Conservation (phyloP, 1,140 invertebrate species). For the Brachionus rotundiformis region DNA sequence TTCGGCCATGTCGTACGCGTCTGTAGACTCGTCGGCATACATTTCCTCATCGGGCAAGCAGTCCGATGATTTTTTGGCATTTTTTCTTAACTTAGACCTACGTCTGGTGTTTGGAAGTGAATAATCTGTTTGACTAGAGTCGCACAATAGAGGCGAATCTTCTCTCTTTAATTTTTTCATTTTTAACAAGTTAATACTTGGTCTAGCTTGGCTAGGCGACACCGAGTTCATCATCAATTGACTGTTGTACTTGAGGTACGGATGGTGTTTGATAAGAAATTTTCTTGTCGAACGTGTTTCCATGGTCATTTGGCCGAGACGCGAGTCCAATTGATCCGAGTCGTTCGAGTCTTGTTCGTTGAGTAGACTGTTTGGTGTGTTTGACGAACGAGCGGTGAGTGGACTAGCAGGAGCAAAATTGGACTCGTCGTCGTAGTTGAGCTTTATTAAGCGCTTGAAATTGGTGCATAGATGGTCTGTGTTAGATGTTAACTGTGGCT, state of each 20-base stretch:
- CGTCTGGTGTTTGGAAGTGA: neutral
- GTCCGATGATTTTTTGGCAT: neutral
- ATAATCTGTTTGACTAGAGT: constrained; percentile 1
- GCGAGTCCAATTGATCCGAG: constrained; percentile 21
- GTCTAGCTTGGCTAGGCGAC: constrained; percentile 21
- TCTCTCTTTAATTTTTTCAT: constrained; percentile 41
- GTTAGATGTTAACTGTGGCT: neutral
- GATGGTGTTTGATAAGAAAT: constrained; percentile 52
- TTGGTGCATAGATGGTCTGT: constrained; percentile 42
- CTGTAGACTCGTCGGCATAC: neutral
- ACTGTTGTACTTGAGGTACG: constrained; percentile 28
- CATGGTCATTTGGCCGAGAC: constrained; percentile 37
- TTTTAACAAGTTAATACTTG: constrained; percentile 49
- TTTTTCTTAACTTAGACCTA: neutral
- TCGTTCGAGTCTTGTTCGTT: constrained; percentile 9
- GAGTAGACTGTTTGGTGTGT: neutral
- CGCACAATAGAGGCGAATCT: neutral
- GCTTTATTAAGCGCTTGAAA: constrained; percentile 33
- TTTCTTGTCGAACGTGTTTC: constrained; percentile 47
- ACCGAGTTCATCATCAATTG: neutral
- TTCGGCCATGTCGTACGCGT: neutral
- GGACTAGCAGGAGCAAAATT: constrained; percentile 11
- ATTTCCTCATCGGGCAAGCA: neutral
- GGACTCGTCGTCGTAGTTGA: neutral
- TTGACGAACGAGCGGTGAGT: neutral